A percentile compares a stretch with the other conserved stretches of the same genome.
phyloP scores from a whole-genome alignment of 2,113 vertebrate species.

The Panurus biarmicus region DNA sequence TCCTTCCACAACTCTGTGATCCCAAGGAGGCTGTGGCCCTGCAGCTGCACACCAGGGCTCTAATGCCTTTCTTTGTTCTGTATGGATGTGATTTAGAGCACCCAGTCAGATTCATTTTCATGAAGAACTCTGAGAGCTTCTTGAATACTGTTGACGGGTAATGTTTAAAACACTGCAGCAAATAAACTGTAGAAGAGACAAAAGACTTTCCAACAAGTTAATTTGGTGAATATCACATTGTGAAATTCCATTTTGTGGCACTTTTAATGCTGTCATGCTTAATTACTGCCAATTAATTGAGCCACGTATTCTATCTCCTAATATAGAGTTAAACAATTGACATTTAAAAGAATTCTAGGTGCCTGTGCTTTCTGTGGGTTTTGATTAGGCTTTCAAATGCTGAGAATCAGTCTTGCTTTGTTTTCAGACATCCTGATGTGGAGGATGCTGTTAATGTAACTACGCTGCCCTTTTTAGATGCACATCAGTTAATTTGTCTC shows the following conservation, averaged over 20 bases:
- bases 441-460: background rate
- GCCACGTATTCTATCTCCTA: background rate
- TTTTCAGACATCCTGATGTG: background rate
- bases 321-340: background rate
- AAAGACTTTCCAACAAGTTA: background rate
- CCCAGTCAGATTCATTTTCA: background rate
- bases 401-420: background rate
- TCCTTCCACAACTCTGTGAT: too few relatives aligned
- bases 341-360: background rate
- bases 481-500: background rate
- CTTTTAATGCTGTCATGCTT: background rate
- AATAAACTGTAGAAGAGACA: background rate
- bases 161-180: background rate
- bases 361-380: background rate
- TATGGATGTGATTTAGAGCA: background rate
- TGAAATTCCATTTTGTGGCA: background rate
- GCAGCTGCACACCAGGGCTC: background rate
- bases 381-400: background rate
- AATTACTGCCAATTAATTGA: background rate
- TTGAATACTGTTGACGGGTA: background rate
- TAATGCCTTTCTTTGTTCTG: background rate
- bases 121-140: background rate
- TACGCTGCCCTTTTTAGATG: background rate
- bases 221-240: background rate
- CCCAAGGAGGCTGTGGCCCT: background rate